Percentiles rank a stretch among this genome's conserved stretches.
These are phyloP conservation scores for Hipparchia semele DNA, from an alignment of 2,888 invertebrate species.

Conservation along the genomic window DNA sequence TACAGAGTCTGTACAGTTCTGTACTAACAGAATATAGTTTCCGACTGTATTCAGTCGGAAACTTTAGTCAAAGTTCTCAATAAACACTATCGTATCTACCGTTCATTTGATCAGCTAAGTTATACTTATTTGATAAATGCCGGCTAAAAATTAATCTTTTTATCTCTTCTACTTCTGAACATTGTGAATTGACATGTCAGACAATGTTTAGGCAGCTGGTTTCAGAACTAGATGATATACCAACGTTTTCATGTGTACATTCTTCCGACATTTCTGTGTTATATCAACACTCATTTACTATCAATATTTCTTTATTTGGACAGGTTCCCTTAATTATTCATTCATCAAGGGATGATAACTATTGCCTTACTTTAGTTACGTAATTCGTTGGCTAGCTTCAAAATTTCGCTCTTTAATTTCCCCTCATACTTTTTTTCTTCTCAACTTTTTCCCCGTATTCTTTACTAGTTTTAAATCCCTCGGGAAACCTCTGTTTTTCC, in stretches of 20 bases:
- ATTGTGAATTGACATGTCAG: conserved; percentile 43
- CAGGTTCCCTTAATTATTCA: conserved; percentile 6
- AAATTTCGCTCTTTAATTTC: too few relatives aligned
- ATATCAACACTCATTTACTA: conserved; percentile 42
- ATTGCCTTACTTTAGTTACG: not conserved
- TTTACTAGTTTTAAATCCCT: too few relatives aligned
- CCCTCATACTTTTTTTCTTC: too few relatives aligned
- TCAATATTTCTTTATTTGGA: conserved; percentile 29
- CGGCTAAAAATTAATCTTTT: conserved; percentile 13
- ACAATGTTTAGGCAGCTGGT: conserved; percentile 46
- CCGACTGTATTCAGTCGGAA: too few relatives aligned
- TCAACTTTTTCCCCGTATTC: too few relatives aligned
- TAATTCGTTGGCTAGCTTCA: too few relatives aligned
- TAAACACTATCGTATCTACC: conserved; percentile 1
- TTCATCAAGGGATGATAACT: conserved; percentile 7
- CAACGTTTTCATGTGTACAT: conserved; percentile 30
- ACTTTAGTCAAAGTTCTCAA: too few relatives aligned
- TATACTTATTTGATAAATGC: not conserved
- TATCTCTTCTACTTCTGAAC: not conserved
- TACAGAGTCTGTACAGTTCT: too few relatives aligned
- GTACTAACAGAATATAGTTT: too few relatives aligned
- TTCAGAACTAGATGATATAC: conserved; percentile 32
- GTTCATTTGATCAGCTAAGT: conserved; percentile 1
- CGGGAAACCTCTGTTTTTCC: too few relatives aligned
- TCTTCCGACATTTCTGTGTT: conserved; percentile 45